Percentiles rank a stretch among this genome's conserved stretches.
Conservation (phyloP, 2,113 vertebrate genomes). For the Lichenostomus cassidix region DNA sequence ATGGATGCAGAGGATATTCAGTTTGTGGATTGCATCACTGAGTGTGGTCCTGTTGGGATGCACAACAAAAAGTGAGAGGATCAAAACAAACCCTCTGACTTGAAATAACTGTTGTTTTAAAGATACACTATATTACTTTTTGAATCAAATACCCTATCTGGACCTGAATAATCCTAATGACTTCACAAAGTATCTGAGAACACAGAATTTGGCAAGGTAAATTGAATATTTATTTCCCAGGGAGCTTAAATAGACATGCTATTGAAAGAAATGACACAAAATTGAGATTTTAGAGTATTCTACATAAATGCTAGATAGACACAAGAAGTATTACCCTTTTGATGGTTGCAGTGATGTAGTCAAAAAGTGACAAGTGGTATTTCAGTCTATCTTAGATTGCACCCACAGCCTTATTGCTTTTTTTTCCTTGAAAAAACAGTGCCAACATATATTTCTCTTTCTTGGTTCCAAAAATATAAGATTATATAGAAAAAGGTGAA, state of each 20-base stretch:
- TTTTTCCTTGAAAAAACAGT: background rate
- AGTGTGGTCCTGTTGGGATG: background rate
- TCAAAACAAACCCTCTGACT: background rate
- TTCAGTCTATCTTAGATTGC: background rate
- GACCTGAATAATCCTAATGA: background rate
- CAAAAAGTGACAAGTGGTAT: background rate
- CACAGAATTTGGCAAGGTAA: background rate
- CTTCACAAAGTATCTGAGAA: background rate
- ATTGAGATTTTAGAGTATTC: background rate
- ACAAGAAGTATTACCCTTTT: fast-evolving
- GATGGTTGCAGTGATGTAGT: background rate
- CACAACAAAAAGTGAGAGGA: background rate
- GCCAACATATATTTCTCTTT: background rate
- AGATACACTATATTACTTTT: background rate
- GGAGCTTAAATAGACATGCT: background rate
- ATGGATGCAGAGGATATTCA: background rate
- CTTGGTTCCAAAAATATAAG: background rate
- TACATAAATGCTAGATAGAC: background rate
- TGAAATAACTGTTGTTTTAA: background rate
- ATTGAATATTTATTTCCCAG: background rate
- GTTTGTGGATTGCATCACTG: background rate
- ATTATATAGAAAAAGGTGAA: background rate
- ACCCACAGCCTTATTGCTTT: background rate
- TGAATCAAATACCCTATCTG: background rate
- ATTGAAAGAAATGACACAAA: background rate